phyloP scores from a whole-genome alignment of 2,888 invertebrate species.

The Epinotia bilunana region DNA sequence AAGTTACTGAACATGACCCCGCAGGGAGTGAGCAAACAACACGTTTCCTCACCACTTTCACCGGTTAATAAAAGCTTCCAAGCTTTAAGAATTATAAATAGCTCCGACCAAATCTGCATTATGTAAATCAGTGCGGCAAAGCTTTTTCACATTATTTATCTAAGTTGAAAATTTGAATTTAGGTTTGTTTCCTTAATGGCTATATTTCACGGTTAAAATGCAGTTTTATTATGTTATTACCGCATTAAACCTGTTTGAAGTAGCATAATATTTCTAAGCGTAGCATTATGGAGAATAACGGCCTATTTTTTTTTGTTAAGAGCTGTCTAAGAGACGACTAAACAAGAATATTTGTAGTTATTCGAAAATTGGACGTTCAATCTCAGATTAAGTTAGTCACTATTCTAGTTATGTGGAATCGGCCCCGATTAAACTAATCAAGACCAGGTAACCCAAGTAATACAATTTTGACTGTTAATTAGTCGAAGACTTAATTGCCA shows the following conservation, averaged over 20 bases:
- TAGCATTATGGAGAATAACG: background rate
- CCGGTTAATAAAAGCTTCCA: conserved; percentile 9
- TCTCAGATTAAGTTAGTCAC: background rate
- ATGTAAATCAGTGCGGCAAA: conserved; percentile 54
- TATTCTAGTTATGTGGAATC: no score
- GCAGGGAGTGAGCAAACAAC: background rate
- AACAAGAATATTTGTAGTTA: background rate
- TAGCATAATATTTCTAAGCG: background rate
- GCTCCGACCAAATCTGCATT: conserved; percentile 53
- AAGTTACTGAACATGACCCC: background rate
- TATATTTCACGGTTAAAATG: conserved; percentile 9
- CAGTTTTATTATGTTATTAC: background rate
- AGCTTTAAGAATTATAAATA: conserved; percentile 39
- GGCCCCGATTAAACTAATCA: no score
- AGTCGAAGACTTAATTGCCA: no score
- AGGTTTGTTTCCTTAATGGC: conserved; percentile 4
- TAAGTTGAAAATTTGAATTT: conserved; percentile 22
- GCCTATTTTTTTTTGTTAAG: background rate
- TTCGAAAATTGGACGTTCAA: background rate
- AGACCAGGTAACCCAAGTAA: no score
- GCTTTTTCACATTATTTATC: conserved; percentile 41
- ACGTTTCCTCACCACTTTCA: background rate
- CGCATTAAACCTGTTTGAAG: background rate
- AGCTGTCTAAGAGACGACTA: no score
- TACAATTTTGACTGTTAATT: no score